Evolutionary conservation across 2,888 invertebrate genomes (phyloP).

Genomic region (Lordiphosa fenestrarum): DNA sequence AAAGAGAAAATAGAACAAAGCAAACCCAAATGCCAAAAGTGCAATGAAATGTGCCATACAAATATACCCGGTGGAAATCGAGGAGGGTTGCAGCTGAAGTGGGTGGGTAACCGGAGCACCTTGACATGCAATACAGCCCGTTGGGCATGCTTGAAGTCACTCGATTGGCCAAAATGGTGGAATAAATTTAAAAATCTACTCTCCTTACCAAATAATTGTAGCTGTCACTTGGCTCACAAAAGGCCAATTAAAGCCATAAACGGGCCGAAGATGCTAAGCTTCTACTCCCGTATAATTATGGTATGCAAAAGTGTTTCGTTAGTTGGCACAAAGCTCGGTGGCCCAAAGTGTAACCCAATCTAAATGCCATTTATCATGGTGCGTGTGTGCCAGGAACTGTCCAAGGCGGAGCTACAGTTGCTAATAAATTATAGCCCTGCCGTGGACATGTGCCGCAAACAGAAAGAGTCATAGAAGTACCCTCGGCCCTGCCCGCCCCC

Average conservation of each 20-base stretch:
- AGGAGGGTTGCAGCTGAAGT: not conserved
- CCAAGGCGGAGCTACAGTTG: conserved; percentile 42
- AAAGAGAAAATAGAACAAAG: not conserved
- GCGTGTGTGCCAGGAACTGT: conserved; percentile 18
- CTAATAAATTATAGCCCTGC: conserved; percentile 67
- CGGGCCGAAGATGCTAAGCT: not conserved
- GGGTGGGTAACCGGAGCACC: conserved; percentile 18
- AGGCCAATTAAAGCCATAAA: conserved; percentile 32
- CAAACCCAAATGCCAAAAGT: not conserved
- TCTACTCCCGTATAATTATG: conserved; percentile 31
- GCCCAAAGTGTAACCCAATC: conserved; percentile 68
- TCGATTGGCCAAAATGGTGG: no score
- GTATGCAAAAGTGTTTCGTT: conserved; percentile 48
- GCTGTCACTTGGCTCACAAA: conserved; percentile 6
- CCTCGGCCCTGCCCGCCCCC: not conserved
- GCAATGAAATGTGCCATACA: conserved; percentile 11
- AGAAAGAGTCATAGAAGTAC: conserved; percentile 10
- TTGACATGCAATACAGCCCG: conserved; percentile 30
- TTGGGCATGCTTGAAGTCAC: no score
- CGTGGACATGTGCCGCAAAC: conserved; percentile 59
- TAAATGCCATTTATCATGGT: conserved; percentile 72
- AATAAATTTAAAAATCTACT: not conserved
- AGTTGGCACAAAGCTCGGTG: conserved; percentile 44
- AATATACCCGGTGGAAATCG: conserved; percentile 15
- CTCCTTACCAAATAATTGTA: not conserved